These are phyloP conservation scores for Sarcophaga rosellei DNA, from an alignment of 2,888 invertebrate genomes.

Conservation along the genomic window DNA sequence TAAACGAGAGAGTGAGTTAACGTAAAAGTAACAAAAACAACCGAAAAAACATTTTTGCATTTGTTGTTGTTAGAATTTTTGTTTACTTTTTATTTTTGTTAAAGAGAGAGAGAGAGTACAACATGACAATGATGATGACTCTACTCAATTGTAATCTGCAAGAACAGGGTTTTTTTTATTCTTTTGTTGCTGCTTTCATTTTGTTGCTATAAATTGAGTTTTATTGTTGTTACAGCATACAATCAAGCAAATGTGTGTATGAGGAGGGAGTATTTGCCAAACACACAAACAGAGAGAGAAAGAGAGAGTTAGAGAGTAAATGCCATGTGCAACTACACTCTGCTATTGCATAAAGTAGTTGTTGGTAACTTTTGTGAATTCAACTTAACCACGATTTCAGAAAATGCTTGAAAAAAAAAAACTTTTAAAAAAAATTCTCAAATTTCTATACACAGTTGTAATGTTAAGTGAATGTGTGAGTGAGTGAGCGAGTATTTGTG, in stretches of 20 bases:
- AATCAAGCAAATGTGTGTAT: not conserved
- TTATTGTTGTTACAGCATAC: conserved; percentile 33
- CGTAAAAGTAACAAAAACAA: not conserved
- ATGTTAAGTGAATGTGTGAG: conserved; percentile 19
- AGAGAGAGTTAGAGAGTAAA: conserved; percentile 16
- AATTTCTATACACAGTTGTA: conserved; percentile 29
- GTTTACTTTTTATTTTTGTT: not conserved
- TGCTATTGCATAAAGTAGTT: conserved; percentile 15
- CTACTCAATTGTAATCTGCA: conserved; percentile 15
- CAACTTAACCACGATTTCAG: conserved; percentile 56
- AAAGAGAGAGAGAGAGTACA: not conserved
- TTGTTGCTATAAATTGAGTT: conserved; percentile 56
- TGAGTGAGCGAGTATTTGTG: conserved; percentile 36
- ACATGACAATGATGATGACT: conserved; percentile 33
- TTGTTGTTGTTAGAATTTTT: conserved; percentile 21
- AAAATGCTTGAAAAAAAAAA: conserved; percentile 14
- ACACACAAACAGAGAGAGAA: no score
- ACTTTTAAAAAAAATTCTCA: no score
- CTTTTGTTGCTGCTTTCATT: conserved; percentile 3
- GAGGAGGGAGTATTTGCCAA: not conserved
- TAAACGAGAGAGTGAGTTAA: not conserved
- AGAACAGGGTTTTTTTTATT: conserved; percentile 12
- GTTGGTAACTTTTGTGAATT: conserved; percentile 21
- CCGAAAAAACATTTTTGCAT: not conserved
- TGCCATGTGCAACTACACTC: conserved; percentile 46